These are phyloP conservation scores for Drosophila auraria DNA, from an alignment of 1,140 invertebrate species.

Conservation along the genomic window DNA sequence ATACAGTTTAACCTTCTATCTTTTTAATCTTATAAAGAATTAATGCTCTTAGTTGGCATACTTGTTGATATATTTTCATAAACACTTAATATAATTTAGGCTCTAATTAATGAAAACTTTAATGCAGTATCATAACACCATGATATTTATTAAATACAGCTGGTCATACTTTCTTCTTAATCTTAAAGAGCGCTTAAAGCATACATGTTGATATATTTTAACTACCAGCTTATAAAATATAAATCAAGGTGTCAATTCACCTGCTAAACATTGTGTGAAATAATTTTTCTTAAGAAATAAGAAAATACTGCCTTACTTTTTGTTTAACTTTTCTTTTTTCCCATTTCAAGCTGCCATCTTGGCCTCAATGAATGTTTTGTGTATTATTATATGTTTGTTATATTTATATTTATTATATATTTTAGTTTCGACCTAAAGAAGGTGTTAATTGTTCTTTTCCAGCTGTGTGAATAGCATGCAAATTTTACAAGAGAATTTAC, in stretches of 20 bases:
- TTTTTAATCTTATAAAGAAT: too few species aligned
- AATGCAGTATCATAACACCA: too few species aligned
- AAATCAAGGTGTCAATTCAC: conserved; percentile 1
- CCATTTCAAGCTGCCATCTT: neutral
- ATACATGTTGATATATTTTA: neutral
- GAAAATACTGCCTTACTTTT: neutral
- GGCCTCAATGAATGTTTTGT: neutral
- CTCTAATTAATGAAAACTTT: too few species aligned
- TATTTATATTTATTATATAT: neutral
- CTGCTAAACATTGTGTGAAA: neutral
- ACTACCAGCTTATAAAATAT: neutral
- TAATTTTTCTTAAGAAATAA: neutral
- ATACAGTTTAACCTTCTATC: too few species aligned
- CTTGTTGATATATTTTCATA: too few species aligned
- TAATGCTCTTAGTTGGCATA: too few species aligned
- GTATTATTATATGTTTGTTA: neutral
- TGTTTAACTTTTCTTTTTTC: neutral
- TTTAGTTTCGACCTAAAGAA: conserved; percentile 8
- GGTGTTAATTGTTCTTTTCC: conserved; percentile 1
- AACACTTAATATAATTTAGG: too few species aligned
- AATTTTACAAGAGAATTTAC: too few species aligned
- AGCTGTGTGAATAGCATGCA: neutral
- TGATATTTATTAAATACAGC: too few species aligned
- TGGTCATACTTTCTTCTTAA: too few species aligned
- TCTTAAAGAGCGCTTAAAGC: too few species aligned